Conservation (phyloP, 1,140 invertebrate genomes). For the Drosophila tristis region DNA sequence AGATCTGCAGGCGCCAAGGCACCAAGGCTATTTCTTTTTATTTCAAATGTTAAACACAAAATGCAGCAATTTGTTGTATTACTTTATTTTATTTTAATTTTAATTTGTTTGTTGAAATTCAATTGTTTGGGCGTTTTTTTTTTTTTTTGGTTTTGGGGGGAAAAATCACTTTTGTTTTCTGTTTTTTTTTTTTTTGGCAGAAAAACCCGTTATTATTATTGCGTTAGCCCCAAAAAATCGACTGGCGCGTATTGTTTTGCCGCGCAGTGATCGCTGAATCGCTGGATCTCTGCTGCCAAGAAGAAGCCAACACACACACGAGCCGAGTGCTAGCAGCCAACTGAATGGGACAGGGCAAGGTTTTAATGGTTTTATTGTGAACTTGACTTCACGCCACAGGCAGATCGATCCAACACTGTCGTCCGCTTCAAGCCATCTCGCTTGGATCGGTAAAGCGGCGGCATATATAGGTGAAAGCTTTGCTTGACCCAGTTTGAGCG, state of each 20-base stretch:
- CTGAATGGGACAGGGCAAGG: conserved; percentile 65
- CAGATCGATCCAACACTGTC: background rate
- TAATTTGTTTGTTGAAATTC: conserved; percentile 10
- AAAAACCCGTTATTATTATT: conserved; percentile 69
- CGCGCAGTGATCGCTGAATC: no score
- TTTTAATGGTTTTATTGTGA: conserved; percentile 71
- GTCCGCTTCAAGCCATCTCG: conserved; percentile 20
- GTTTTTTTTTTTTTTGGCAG: conserved; percentile 4
- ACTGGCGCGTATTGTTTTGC: no score
- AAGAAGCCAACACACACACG: conserved; percentile 21
- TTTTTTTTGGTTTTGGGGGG: no score
- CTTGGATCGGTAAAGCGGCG: background rate
- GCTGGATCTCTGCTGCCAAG: no score
- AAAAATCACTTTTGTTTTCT: no score
- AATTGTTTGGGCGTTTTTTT: background rate
- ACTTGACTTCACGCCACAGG: conserved; percentile 57
- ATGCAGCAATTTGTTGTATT: conserved; percentile 3
- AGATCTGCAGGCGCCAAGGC: background rate
- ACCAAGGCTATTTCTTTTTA: conserved; percentile 39
- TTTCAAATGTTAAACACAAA: conserved; percentile 21
- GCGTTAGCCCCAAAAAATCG: conserved; percentile 38
- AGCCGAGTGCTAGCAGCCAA: conserved; percentile 58
- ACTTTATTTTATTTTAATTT: conserved; percentile 2
- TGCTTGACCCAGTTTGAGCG: background rate
- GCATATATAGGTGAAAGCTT: conserved; percentile 65